phyloP scores from a whole-genome alignment of 1,140 invertebrate species.

The Temnothorax curvispinosus region DNA sequence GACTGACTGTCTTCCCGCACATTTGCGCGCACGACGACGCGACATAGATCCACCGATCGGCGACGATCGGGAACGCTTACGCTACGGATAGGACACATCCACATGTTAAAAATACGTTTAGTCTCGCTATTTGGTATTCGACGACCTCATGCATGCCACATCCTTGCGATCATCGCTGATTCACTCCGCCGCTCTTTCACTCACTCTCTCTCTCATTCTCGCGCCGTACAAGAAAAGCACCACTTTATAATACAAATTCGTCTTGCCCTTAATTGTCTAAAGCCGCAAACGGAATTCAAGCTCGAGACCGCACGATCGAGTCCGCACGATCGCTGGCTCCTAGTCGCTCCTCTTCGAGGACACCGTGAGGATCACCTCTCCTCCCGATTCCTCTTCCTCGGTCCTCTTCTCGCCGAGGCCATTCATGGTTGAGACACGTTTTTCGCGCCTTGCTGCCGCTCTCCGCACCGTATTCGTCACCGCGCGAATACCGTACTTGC shows the following conservation, averaged over 20 bases:
- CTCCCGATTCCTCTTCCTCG: not conserved
- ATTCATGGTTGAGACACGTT: slow-evolving; percentile 73
- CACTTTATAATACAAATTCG: slow-evolving; percentile 78
- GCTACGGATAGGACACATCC: slow-evolving; percentile 74
- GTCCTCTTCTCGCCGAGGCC: slow-evolving; percentile 32
- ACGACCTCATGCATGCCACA: slow-evolving; percentile 60
- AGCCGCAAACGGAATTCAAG: slow-evolving; percentile 63
- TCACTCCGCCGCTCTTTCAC: slow-evolving; percentile 44
- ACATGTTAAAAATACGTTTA: slow-evolving; percentile 79
- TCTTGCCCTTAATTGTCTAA: slow-evolving; percentile 50
- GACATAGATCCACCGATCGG: slow-evolving; percentile 55
- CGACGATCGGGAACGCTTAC: slow-evolving; percentile 53
- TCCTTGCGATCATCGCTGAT: slow-evolving; percentile 42
- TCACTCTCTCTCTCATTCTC: slow-evolving; percentile 29
- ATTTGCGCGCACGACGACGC: slow-evolving; percentile 18
- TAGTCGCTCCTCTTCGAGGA: not conserved
- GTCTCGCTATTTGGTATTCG: slow-evolving; percentile 64
- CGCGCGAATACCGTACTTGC: not conserved
- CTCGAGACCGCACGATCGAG: slow-evolving; percentile 56
- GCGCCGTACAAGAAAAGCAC: slow-evolving; percentile 77
- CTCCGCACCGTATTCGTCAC: not conserved
- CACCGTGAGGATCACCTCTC: not conserved
- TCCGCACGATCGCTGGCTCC: slow-evolving; percentile 32
- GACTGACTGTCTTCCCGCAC: not conserved
- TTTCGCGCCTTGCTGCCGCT: not conserved